These are phyloP conservation scores for Aleiodes sp. DNA, from an alignment of 1,140 invertebrate genomes.

Conservation along the genomic window DNA sequence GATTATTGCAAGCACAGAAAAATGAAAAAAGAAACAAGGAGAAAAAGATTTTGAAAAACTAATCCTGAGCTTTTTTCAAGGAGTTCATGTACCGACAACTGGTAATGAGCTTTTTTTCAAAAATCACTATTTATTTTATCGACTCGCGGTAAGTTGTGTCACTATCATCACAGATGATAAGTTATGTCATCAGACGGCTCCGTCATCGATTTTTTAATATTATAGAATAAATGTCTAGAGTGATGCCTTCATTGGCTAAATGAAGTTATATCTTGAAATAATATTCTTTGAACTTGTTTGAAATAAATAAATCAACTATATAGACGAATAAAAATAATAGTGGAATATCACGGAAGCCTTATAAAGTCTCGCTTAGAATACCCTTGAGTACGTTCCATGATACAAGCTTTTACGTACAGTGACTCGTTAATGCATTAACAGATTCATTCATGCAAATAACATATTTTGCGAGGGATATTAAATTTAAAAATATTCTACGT, in stretches of 20 bases:
- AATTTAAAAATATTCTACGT: background rate
- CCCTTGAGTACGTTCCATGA: conserved; percentile 48
- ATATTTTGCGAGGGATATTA: background rate
- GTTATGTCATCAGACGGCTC: too few relatives aligned
- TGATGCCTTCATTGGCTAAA: background rate
- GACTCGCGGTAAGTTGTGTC: too few relatives aligned
- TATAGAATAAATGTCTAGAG: background rate
- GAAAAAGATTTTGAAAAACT: background rate
- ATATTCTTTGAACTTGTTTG: too few relatives aligned
- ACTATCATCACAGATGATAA: too few relatives aligned
- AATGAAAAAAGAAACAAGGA: conserved; percentile 39
- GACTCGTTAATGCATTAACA: too few relatives aligned
- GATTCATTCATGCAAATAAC: too few relatives aligned
- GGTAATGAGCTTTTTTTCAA: background rate
- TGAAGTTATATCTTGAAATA: too few relatives aligned
- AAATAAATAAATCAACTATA: conserved; percentile 47
- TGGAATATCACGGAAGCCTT: conserved; percentile 63
- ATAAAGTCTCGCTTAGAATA: conserved; percentile 54
- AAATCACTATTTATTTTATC: conserved; percentile 1
- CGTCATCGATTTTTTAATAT: background rate
- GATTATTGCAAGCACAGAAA: conserved; percentile 1
- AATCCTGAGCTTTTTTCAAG: background rate
- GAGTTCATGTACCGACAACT: conserved; percentile 1
- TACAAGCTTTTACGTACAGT: background rate
- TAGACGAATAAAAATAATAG: conserved; percentile 50